Conservation (phyloP, 1,140 invertebrate species). For the Macrosteles quadrilineatus region DNA sequence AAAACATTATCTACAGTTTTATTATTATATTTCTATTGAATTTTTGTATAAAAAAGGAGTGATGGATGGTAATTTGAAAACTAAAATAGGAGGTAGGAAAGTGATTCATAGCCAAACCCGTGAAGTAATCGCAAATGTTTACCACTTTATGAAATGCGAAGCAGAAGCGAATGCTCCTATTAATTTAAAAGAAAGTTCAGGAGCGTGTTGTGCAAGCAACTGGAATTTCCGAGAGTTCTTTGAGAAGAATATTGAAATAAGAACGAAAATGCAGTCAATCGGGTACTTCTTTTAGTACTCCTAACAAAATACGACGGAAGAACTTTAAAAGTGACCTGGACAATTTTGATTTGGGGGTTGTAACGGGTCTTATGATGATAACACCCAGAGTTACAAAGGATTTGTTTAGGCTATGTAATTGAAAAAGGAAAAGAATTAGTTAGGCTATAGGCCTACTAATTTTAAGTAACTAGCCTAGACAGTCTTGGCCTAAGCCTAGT, state of each 20-base stretch:
- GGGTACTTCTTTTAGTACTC: slow-evolving; percentile 15
- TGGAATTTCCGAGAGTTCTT: slow-evolving; percentile 19
- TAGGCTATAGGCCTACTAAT: too few relatives aligned
- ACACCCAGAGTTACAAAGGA: too few relatives aligned
- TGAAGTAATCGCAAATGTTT: slow-evolving; percentile 30
- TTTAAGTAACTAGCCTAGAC: too few relatives aligned
- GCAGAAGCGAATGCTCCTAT: slow-evolving; percentile 1
- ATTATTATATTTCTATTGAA: neutral
- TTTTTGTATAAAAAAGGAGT: neutral
- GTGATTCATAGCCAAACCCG: slow-evolving; percentile 26
- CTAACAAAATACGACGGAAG: slow-evolving; percentile 11
- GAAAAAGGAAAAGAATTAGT: too few relatives aligned
- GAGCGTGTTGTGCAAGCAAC: slow-evolving; percentile 20
- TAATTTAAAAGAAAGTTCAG: slow-evolving; percentile 23
- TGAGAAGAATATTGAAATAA: slow-evolving; percentile 16
- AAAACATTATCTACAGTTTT: neutral
- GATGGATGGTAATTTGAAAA: neutral
- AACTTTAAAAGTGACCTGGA: slow-evolving; percentile 9
- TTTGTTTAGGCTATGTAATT: too few relatives aligned
- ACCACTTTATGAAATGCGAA: slow-evolving; percentile 30
- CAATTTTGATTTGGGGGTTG: slow-evolving; percentile 24
- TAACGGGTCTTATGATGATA: too few relatives aligned
- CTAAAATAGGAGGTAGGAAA: slow-evolving; percentile 21
- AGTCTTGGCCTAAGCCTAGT: too few relatives aligned
- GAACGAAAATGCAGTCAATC: neutral